phyloP scores from a whole-genome alignment of 2,888 invertebrate genomes.

The Cheilosia impressa region DNA sequence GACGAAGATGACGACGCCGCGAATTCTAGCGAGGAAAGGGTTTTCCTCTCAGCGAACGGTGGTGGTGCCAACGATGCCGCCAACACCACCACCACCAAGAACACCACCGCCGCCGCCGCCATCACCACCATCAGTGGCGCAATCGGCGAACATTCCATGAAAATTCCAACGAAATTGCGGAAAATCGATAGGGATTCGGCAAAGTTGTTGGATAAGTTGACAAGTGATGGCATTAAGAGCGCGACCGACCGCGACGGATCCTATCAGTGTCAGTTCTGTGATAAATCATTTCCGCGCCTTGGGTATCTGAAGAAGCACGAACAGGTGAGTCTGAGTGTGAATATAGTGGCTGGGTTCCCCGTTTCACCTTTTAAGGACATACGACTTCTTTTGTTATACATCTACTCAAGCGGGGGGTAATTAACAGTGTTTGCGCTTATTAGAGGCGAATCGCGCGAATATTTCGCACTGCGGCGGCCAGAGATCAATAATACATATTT shows the following conservation, averaged over 20 bases:
- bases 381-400: slow-evolving; percentile 32
- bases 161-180: slow-evolving; percentile 82
- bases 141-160: slow-evolving; percentile 80
- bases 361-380: slow-evolving; percentile 64
- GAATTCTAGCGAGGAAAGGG: slow-evolving; percentile 69
- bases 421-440: slow-evolving; percentile 74
- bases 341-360: slow-evolving; percentile 68
- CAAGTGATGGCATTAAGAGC: slow-evolving; percentile 82
- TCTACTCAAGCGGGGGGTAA: slow-evolving; percentile 50
- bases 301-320: slow-evolving; percentile 96
- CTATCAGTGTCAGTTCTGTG: slow-evolving; percentile 96
- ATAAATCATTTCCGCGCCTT: slow-evolving; percentile 94
- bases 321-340: slow-evolving; percentile 89
- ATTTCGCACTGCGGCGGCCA: slow-evolving; percentile 70
- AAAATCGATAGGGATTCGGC: slow-evolving; percentile 85
- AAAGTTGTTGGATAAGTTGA: slow-evolving; percentile 81
- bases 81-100: slow-evolving; percentile 56
- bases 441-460: slow-evolving; percentile 70
- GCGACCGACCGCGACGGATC: slow-evolving; percentile 86
- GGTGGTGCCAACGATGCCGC: slow-evolving; percentile 74
- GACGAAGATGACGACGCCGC: slow-evolving; percentile 75
- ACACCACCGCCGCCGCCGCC: slow-evolving; percentile 47
- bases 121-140: slow-evolving; percentile 77
- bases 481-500: slow-evolving; percentile 72
- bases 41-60: slow-evolving; percentile 68